Percentiles rank a stretch among this genome's conserved stretches.
These are phyloP conservation scores for Glaucidium brasilianum DNA, from an alignment of 2,113 vertebrate genomes.

Conservation along the genomic window DNA sequence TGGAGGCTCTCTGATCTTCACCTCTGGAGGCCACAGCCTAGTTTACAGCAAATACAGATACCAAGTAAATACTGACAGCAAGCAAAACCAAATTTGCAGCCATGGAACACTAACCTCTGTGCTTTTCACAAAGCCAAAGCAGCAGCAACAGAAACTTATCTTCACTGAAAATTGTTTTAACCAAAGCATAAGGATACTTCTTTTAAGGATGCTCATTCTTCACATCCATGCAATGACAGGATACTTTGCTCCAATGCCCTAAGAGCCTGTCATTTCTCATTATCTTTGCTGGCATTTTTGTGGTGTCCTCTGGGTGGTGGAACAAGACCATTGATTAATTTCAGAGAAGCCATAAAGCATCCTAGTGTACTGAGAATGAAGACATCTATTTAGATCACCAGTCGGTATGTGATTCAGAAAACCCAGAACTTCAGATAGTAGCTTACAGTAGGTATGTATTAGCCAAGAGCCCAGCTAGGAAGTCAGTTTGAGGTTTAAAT, in stretches of 20 bases:
- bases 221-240: background rate
- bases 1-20: background rate
- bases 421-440: background rate
- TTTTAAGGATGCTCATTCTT: background rate
- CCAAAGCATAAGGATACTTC: background rate
- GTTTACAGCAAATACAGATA: background rate
- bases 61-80: background rate
- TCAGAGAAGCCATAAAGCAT: background rate
- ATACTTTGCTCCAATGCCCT: background rate
- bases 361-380: background rate
- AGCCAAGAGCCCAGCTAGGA: background rate
- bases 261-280: background rate
- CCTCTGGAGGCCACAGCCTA: background rate
- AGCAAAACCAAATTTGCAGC: background rate
- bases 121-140: background rate
- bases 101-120: background rate
- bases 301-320: slow-evolving; percentile 1
- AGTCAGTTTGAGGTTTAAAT: background rate
- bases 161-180: background rate
- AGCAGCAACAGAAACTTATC: background rate
- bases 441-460: background rate
- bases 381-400: background rate
- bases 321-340: background rate
- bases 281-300: background rate
- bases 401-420: background rate